Conservation (phyloP, 2,888 invertebrate genomes). For the Theodoxus fluviatilis region DNA sequence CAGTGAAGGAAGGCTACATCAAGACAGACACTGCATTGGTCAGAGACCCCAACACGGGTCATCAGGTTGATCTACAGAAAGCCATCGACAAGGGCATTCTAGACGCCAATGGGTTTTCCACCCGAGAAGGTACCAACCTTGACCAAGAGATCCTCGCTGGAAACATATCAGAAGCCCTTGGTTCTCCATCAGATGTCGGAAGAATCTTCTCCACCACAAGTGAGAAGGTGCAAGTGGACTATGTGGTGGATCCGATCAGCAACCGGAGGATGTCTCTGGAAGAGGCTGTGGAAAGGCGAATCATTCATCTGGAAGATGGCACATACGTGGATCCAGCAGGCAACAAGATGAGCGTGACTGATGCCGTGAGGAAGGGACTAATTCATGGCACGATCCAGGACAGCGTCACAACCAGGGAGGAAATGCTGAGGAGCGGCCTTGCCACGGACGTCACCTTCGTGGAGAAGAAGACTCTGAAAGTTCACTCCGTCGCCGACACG, state of each 20-base stretch:
- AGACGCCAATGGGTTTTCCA: constrained; percentile 41
- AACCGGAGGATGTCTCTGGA: constrained; percentile 41
- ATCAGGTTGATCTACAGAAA: constrained; percentile 75
- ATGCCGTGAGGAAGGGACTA: constrained; percentile 81
- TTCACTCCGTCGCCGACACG: constrained; percentile 68
- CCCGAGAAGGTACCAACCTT: constrained; percentile 35
- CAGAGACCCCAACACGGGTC: constrained; percentile 34
- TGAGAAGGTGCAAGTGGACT: constrained; percentile 46
- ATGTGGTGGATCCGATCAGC: constrained; percentile 48
- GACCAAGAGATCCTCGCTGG: constrained; percentile 58
- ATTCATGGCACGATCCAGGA: constrained; percentile 52
- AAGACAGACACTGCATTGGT: constrained; percentile 48
- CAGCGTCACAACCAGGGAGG: constrained; percentile 48
- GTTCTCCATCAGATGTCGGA: constrained; percentile 36
- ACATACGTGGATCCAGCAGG: constrained; percentile 85
- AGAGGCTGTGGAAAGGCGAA: constrained; percentile 47
- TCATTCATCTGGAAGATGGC: constrained; percentile 70
- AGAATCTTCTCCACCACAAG: constrained; percentile 45
- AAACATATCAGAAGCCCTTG: constrained; percentile 42
- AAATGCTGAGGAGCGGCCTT: constrained; percentile 45
- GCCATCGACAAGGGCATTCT: constrained; percentile 70
- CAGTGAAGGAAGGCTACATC: constrained; percentile 68
- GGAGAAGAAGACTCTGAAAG: constrained; percentile 52
- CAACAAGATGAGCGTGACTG: constrained; percentile 78
- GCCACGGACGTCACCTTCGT: constrained; percentile 51